phyloP scores from a whole-genome alignment of 2,888 invertebrate genomes.

The Ptilodon capucinus region DNA sequence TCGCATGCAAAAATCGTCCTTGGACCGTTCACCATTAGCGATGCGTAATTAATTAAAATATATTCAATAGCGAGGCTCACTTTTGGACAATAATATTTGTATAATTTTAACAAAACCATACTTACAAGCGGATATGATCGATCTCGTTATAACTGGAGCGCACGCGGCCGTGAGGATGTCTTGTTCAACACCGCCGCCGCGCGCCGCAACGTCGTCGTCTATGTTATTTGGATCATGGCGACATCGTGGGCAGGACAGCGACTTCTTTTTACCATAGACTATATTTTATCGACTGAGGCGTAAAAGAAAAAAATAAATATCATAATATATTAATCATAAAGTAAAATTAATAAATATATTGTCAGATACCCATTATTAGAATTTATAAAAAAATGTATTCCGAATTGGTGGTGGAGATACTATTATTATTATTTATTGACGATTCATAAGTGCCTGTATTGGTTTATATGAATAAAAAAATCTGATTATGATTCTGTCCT shows the following conservation, averaged over 20 bases:
- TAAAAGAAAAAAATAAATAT: not conserved
- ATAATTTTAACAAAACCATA: constrained; percentile 62
- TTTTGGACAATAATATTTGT: constrained; percentile 66
- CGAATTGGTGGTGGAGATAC: too few relatives aligned
- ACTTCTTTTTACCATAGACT: constrained; percentile 1
- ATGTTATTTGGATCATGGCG: too few relatives aligned
- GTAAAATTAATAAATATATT: not conserved
- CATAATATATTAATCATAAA: not conserved
- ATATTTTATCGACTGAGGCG: not conserved
- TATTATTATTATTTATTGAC: too few relatives aligned
- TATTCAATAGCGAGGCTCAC: constrained; percentile 66
- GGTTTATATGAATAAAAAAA: too few relatives aligned
- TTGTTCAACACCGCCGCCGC: not conserved
- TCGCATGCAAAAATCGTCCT: constrained; percentile 76
- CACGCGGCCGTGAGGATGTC: constrained; percentile 16
- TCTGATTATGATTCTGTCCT: too few relatives aligned
- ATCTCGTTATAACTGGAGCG: constrained; percentile 35
- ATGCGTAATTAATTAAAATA: constrained; percentile 73
- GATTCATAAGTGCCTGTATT: too few relatives aligned
- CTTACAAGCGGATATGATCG: constrained; percentile 59
- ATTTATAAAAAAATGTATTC: too few relatives aligned
- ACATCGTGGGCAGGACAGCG: not conserved
- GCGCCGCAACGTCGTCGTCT: not conserved
- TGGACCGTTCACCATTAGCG: constrained; percentile 58
- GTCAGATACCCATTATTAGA: not conserved